A percentile compares a stretch with the other conserved stretches of the same genome.
Conservation (phyloP, 1,140 invertebrate species). For the Cydia splendana region DNA sequence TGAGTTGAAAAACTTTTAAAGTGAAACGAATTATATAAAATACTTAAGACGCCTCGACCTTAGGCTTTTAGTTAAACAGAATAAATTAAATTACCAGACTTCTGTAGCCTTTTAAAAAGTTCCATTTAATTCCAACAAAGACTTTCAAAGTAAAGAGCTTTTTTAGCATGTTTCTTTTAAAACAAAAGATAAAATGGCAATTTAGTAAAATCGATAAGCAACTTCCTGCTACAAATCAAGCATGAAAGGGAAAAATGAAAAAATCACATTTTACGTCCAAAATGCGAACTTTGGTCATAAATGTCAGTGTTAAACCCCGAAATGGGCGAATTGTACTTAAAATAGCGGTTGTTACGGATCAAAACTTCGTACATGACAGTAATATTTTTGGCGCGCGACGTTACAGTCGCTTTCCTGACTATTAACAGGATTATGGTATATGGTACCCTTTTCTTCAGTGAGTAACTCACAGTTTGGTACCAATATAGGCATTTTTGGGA, state of each 20-base stretch:
- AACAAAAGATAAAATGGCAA: not conserved
- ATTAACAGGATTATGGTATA: not conserved
- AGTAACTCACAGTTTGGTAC: too few species aligned
- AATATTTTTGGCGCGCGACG: not conserved
- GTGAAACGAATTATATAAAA: too few species aligned
- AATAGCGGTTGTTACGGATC: not conserved
- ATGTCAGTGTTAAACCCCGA: conserved; percentile 28
- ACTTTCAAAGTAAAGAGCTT: too few species aligned
- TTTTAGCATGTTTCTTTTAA: not conserved
- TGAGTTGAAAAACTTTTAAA: too few species aligned
- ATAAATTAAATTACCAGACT: too few species aligned
- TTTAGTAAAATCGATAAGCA: not conserved
- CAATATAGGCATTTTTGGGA: too few species aligned
- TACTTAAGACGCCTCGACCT: too few species aligned
- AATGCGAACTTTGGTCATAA: conserved; percentile 27
- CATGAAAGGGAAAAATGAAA: conserved; percentile 9
- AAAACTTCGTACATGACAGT: conserved; percentile 5
- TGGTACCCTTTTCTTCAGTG: not conserved
- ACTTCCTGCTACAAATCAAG: not conserved
- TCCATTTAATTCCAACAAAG: too few species aligned
- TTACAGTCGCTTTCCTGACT: not conserved
- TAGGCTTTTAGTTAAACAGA: too few species aligned
- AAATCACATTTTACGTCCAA: not conserved
- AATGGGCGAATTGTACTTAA: conserved; percentile 27
- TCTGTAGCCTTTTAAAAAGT: too few species aligned